Evolutionary conservation across 2,888 invertebrate species (phyloP).

Genomic region (Amblyjoppa proteus): DNA sequence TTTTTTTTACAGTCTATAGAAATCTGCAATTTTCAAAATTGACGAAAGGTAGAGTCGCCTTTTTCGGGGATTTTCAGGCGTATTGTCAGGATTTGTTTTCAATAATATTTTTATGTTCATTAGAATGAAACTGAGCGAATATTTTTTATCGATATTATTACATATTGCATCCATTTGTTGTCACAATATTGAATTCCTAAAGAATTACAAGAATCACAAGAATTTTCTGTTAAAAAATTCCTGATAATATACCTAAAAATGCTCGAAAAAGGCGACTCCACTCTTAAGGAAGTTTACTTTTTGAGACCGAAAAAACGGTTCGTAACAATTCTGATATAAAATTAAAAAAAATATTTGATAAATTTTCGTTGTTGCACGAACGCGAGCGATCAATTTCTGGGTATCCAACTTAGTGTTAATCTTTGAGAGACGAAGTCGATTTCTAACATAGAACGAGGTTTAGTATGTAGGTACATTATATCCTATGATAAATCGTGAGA

Average conservation of each 20-base stretch:
- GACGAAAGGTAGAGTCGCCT: no score
- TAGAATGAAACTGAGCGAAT: no score
- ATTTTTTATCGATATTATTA: no score
- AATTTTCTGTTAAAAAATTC: no score
- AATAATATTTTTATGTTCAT: no score
- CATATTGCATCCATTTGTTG: no score
- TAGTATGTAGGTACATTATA: slow-evolving; percentile 26
- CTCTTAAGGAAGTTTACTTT: background rate
- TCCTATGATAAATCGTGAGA: slow-evolving; percentile 26
- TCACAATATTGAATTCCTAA: no score
- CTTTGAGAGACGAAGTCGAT: slow-evolving; percentile 29
- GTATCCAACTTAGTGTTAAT: slow-evolving; percentile 24
- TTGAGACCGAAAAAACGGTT: background rate
- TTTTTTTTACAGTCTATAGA: background rate
- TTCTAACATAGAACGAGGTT: slow-evolving; percentile 22
- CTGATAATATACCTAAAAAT: no score
- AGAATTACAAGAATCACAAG: no score
- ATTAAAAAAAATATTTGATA: background rate
- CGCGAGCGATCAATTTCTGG: slow-evolving; percentile 32
- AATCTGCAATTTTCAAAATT: background rate
- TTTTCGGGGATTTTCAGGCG: no score
- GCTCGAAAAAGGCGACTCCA: background rate
- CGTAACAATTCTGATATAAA: background rate
- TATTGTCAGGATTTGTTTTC: no score
- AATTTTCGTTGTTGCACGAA: background rate